phyloP scores from a whole-genome alignment of 2,113 vertebrate species.

The Steatornis caripensis region DNA sequence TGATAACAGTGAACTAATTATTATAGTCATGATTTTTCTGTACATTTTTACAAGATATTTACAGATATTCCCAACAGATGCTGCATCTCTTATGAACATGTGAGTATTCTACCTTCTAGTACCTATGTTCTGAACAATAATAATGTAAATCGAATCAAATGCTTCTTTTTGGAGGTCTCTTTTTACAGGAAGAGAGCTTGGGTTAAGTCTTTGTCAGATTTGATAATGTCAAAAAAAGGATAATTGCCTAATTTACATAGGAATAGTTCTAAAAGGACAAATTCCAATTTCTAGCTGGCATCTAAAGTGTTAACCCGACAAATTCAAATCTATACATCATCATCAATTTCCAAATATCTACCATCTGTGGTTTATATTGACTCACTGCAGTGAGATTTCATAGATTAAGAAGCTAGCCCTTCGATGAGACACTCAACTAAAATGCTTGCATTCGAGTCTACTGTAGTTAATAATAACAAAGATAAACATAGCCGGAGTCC shows the following conservation, averaged over 20 bases:
- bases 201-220: not conserved
- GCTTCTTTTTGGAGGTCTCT: not conserved
- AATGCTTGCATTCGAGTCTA: not conserved
- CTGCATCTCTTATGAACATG: not conserved
- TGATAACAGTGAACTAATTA: not conserved
- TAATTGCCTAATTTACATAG: not conserved
- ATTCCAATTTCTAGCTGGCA: not conserved
- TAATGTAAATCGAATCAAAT: not conserved
- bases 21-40: not conserved
- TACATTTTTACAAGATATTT: not conserved
- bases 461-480: not conserved
- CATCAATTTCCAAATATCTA: not conserved
- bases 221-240: not conserved
- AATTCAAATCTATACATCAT: not conserved
- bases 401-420: not conserved
- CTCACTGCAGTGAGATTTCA: not conserved
- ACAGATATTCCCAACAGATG: not conserved
- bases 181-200: not conserved
- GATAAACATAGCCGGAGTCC: not conserved
- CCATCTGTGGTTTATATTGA: not conserved
- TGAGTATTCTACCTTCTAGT: not conserved
- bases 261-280: not conserved
- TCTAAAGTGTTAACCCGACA: not conserved
- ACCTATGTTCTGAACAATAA: slow-evolving; percentile 3
- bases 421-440: not conserved